Percentiles rank a stretch among this genome's conserved stretches.
phyloP scores from a whole-genome alignment of 2,797 vertebrate species.

The Anas georgica region DNA sequence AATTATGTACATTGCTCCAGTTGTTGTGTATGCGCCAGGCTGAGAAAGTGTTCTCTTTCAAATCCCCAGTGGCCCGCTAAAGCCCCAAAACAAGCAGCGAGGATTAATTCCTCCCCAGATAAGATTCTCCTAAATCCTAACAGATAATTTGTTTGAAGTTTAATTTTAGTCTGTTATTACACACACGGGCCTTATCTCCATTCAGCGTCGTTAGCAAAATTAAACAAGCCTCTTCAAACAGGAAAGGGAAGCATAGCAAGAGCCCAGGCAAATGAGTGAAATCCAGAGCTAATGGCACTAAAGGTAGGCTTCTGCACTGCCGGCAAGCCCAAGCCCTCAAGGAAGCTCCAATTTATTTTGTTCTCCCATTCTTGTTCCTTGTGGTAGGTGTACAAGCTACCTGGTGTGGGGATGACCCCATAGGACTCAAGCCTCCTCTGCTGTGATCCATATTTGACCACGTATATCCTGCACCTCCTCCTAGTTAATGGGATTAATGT shows the following conservation, averaged over 20 bases:
- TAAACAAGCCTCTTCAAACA: conserved; percentile 58
- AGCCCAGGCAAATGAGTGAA: not conserved
- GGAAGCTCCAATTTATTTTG: not conserved
- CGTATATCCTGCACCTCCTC: not conserved
- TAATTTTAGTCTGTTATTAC: conserved; percentile 78
- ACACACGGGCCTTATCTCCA: conserved; percentile 64
- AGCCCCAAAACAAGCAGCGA: conserved; percentile 67
- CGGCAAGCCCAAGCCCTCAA: not conserved
- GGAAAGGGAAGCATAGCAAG: conserved; percentile 29
- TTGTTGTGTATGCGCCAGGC: conserved; percentile 6
- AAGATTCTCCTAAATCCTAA: conserved; percentile 70
- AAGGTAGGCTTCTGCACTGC: not conserved
- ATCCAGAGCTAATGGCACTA: not conserved
- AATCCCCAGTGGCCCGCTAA: conserved; percentile 54
- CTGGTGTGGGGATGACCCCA: not conserved
- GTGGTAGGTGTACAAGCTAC: not conserved
- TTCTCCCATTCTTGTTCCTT: not conserved
- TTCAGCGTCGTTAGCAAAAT: conserved; percentile 72
- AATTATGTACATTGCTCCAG: not conserved
- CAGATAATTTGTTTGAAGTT: conserved; percentile 78
- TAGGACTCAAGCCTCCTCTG: not conserved
- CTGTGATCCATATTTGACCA: not conserved
- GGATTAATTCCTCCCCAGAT: conserved; percentile 72
- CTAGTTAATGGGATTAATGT: not conserved
- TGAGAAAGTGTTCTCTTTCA: conserved; percentile 65